Conservation (phyloP, 2,113 vertebrate genomes). For the Xiphophorus maculatus region DNA sequence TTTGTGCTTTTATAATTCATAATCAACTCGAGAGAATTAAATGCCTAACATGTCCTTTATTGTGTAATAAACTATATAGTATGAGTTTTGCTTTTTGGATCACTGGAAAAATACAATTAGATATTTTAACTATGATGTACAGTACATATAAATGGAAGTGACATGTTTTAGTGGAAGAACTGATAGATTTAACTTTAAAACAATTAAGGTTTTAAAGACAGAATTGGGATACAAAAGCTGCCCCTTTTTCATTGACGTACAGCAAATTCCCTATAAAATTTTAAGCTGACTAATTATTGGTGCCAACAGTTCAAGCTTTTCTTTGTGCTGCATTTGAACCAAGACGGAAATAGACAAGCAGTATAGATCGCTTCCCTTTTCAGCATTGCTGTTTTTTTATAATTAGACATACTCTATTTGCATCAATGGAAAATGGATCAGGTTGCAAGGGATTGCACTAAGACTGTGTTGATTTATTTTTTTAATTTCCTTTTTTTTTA, state of each 20-base stretch:
- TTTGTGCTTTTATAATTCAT: background rate
- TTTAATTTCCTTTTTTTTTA: background rate
- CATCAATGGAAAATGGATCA: background rate
- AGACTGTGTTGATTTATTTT: background rate
- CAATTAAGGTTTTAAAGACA: background rate
- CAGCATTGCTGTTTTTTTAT: background rate
- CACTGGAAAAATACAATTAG: too few relatives aligned
- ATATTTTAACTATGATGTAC: background rate
- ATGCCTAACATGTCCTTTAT: background rate
- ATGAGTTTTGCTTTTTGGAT: too few relatives aligned
- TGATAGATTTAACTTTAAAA: background rate
- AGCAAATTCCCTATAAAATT: too few relatives aligned
- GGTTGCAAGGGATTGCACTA: background rate
- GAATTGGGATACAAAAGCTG: background rate
- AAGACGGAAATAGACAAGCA: conserved; percentile 5
- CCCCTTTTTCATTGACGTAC: too few relatives aligned
- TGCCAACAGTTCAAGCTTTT: background rate
- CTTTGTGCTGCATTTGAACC: conserved; percentile 3
- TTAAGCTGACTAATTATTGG: background rate
- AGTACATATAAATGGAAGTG: background rate
- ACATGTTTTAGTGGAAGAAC: background rate
- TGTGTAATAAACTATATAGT: background rate
- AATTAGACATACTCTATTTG: conserved; percentile 17
- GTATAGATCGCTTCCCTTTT: background rate
- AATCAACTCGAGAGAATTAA: background rate